These are phyloP conservation scores for Drosophila persimilis DNA, from an alignment of 1,140 invertebrate genomes.

Conservation along the genomic window DNA sequence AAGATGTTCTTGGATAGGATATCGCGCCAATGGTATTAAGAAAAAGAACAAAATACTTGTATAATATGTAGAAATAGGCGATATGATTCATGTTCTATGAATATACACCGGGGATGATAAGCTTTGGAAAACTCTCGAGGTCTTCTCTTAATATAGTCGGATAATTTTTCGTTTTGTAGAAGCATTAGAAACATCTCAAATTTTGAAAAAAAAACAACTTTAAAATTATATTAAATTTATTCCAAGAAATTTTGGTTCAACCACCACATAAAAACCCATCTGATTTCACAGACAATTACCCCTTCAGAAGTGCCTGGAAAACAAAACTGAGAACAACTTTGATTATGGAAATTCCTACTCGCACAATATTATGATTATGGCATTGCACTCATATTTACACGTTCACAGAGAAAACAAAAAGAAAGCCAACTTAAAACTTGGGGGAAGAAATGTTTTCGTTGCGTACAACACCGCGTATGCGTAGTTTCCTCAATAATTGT, in stretches of 20 bases:
- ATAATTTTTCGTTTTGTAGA: too few relatives aligned
- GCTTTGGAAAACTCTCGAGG: too few relatives aligned
- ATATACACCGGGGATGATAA: too few relatives aligned
- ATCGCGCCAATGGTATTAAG: background rate
- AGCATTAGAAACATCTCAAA: too few relatives aligned
- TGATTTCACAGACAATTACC: background rate
- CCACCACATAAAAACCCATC: too few relatives aligned
- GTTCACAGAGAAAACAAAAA: constrained; percentile 7
- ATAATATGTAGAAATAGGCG: too few relatives aligned
- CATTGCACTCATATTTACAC: constrained; percentile 13
- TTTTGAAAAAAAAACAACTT: too few relatives aligned
- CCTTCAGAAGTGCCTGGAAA: background rate
- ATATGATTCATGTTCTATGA: too few relatives aligned
- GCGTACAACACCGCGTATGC: constrained; percentile 37
- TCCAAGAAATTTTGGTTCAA: too few relatives aligned
- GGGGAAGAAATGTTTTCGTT: constrained; percentile 7
- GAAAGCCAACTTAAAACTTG: constrained; percentile 15
- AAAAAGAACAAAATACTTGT: too few relatives aligned
- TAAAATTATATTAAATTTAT: too few relatives aligned
- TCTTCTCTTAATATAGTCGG: too few relatives aligned
- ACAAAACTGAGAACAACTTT: background rate
- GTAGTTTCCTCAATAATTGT: constrained; percentile 30
- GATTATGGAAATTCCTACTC: constrained; percentile 1
- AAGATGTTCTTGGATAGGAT: constrained; percentile 1
- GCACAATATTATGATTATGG: constrained; percentile 9